phyloP scores from a whole-genome alignment of 2,888 invertebrate genomes.

The Macrosoma leucophasiata region DNA sequence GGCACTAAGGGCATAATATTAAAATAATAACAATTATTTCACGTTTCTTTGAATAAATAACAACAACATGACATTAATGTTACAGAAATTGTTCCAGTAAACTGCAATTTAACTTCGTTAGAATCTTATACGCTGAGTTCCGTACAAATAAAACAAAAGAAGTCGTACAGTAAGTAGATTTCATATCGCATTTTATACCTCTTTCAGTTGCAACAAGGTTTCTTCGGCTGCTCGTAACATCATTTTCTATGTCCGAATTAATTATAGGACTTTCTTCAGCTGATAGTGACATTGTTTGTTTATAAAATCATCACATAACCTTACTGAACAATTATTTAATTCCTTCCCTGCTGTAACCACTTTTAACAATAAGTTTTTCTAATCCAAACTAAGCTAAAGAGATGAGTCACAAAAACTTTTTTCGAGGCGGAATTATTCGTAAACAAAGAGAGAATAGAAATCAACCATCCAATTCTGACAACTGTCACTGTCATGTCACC shows the following conservation, averaged over 20 bases:
- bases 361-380: no score
- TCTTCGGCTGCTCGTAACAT: constrained; percentile 54
- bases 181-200: constrained; percentile 44
- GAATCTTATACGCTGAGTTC: no score
- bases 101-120: no score
- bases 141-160: no score
- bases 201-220: constrained; percentile 50
- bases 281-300: constrained; percentile 48
- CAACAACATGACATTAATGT: no score
- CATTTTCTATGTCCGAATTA: constrained; percentile 61
- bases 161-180: no score
- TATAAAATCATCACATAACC: constrained; percentile 32
- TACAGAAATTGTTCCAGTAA: no score
- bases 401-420: constrained; percentile 32
- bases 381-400: constrained; percentile 7
- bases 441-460: constrained; percentile 37
- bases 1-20: no score
- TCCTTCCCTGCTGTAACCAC: background rate
- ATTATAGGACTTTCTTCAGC: constrained; percentile 63
- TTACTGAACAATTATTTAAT: background rate
- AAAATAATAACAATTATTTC: no score
- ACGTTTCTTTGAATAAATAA: no score
- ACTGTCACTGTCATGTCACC: no score
- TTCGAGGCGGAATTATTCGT: constrained; percentile 27
- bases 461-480: no score